Base-by-base conservation (phyloP, 2,113 vertebrate genomes). In the Trinectes maculatus region DNA sequence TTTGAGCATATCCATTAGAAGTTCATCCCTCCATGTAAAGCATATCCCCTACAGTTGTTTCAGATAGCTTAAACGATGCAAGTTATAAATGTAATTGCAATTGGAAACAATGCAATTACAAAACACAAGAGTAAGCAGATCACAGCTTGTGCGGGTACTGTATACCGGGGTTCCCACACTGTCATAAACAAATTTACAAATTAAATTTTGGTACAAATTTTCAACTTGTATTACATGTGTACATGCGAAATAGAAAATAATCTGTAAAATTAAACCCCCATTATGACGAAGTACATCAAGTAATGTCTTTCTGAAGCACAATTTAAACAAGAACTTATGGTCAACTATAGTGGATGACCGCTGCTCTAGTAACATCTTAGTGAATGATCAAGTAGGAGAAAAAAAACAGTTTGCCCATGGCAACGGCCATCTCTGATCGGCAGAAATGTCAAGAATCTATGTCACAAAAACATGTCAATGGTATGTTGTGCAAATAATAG, bases 401-500 rank as follows among this genome's bases (percentile, higher is more conserved):
- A 75, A 62, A 29, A 11, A 65, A 67, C 51, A 56, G 62, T 54
- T 21, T 26, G 61, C 68, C 71, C 58, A 74, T 62, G 59, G 56
- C 82, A 86, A 75, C 53, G 43, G 19, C 26, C 8, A 70, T 46
- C 48, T 75, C 53, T 42, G 62, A 74, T 78, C 43, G 44, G 49
- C 15, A 70, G 65, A 81, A 82, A 87, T 58, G 77, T 82, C 26
- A 87, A 82, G 83, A 87, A 90, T 87, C 51, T 82, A 74, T 72
- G 77, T 80, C 67, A 73, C 61, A 64, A 57, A 43, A 73, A 78
- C 62, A n/a, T 37, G 46, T 81, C 71, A 69, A 64, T 42, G 65
- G 79, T 18, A 69, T 74, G 68, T 65, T 66, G 62, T 52, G 34
- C 4, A 3, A 46, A 79, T 54, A 68, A 87, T 71, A 46, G 68